A percentile compares a stretch with the other conserved stretches of the same genome.
Conservation (phyloP, 2,888 invertebrate genomes). For the Cantharis lateralis region DNA sequence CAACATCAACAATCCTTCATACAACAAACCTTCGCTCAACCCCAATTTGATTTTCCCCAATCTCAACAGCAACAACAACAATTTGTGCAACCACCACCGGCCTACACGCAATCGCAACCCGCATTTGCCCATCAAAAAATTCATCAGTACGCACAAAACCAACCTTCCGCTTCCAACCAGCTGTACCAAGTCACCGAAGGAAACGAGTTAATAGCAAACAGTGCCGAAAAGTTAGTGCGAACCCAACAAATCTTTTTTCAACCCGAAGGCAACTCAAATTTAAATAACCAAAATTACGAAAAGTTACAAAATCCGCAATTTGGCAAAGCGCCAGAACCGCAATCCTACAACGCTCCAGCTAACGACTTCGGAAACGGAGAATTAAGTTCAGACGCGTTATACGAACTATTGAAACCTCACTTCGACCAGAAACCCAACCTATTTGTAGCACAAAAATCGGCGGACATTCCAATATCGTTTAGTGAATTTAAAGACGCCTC, state of each 20-base stretch:
- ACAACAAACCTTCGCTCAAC: constrained; percentile 34
- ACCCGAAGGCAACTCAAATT: constrained; percentile 58
- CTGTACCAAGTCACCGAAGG: constrained; percentile 62
- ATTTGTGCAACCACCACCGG: background rate
- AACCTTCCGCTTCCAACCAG: constrained; percentile 42
- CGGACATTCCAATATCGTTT: background rate
- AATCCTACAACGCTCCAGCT: constrained; percentile 18
- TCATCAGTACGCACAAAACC: constrained; percentile 16
- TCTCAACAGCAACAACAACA: constrained; percentile 48
- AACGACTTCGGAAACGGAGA: background rate
- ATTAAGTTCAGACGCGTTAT: background rate
- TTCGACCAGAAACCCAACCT: background rate
- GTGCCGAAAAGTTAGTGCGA: constrained; percentile 51
- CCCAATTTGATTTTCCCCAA: constrained; percentile 34
- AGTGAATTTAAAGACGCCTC: background rate
- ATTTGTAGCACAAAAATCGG: background rate
- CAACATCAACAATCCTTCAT: constrained; percentile 31
- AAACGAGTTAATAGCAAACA: constrained; percentile 50
- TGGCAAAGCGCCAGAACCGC: constrained; percentile 15
- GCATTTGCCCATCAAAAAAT: background rate
- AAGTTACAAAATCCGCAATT: constrained; percentile 41
- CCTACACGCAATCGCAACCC: background rate
- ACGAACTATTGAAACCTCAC: background rate
- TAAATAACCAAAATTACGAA: constrained; percentile 38
- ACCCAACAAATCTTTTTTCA: constrained; percentile 57